Percentiles rank a stretch among this genome's conserved stretches.
Conservation (phyloP, 2,888 invertebrate species). For the Incurvaria masculella region DNA sequence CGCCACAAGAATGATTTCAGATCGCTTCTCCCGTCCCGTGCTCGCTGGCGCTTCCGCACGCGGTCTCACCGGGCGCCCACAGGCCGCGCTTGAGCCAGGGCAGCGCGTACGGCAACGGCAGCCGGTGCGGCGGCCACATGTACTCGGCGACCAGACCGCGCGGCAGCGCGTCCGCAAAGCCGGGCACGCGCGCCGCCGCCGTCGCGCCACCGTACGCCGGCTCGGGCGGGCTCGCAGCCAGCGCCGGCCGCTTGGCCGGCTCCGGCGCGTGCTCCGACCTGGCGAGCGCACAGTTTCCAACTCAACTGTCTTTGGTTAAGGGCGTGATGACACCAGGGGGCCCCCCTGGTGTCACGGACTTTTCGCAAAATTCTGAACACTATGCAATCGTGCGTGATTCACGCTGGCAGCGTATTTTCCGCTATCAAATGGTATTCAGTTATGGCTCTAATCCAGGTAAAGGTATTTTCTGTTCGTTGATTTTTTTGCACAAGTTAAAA, state of each 20-base stretch:
- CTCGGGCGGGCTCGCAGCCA: slow-evolving; percentile 18
- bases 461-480: too few species aligned
- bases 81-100: slow-evolving; percentile 63
- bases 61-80: slow-evolving; percentile 42
- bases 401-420: too few species aligned
- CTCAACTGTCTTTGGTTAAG: slow-evolving; percentile 20
- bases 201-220: slow-evolving; percentile 31
- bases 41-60: too few species aligned
- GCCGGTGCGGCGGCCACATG: slow-evolving; percentile 67
- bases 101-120: slow-evolving; percentile 65
- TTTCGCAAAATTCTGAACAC: too few species aligned
- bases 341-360: too few species aligned
- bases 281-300: slow-evolving; percentile 21
- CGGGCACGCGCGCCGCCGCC: slow-evolving; percentile 36
- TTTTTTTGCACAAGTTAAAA: too few species aligned
- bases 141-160: slow-evolving; percentile 73
- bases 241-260: slow-evolving; percentile 29
- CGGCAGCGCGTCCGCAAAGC: slow-evolving; percentile 55
- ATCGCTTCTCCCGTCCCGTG: too few species aligned
- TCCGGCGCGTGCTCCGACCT: slow-evolving; percentile 23
- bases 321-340: too few species aligned
- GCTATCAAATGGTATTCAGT: too few species aligned
- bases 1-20: too few species aligned
- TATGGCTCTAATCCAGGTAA: too few species aligned
- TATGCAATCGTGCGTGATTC: too few species aligned